These are phyloP conservation scores for Epinephelus moara DNA, from an alignment of 2,113 vertebrate genomes.

Conservation along the genomic window DNA sequence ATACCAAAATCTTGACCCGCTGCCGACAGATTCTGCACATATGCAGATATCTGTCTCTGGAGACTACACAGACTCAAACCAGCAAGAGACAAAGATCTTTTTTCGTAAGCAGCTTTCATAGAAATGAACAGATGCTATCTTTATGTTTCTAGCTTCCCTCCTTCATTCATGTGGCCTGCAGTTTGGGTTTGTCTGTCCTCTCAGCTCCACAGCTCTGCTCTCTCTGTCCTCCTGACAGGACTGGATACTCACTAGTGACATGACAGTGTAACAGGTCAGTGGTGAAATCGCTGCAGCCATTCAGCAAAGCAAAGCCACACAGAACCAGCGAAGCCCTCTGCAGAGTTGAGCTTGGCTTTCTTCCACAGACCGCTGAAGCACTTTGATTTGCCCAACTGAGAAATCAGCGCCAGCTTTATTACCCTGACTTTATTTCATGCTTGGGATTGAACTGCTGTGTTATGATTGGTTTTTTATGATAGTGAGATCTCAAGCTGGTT, in stretches of 20 bases:
- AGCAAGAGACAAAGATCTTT: too few relatives aligned
- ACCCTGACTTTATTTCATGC: conserved; percentile 11
- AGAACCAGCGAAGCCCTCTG: background rate
- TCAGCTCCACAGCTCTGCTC: conserved; percentile 1
- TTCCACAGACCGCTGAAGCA: conserved; percentile 6
- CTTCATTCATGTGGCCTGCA: too few relatives aligned
- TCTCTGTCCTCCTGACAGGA: background rate
- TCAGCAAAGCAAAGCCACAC: conserved; percentile 3
- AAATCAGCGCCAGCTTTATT: conserved; percentile 17
- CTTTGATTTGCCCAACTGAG: conserved; percentile 1
- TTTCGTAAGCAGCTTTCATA: too few relatives aligned
- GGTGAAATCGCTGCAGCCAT: conserved; percentile 10
- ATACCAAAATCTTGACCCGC: too few relatives aligned
- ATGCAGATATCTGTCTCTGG: too few relatives aligned
- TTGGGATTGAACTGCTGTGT: conserved; percentile 5
- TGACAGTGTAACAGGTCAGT: conserved; percentile 35
- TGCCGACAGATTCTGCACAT: too few relatives aligned
- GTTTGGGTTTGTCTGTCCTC: background rate
- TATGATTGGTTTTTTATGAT: conserved; percentile 16
- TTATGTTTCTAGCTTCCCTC: too few relatives aligned
- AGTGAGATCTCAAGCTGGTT: background rate
- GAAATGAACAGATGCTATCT: too few relatives aligned
- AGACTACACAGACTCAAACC: too few relatives aligned
- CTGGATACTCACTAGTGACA: background rate
- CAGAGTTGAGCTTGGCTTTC: background rate